Evolutionary conservation across 2,888 invertebrate genomes (phyloP).

Genomic region (Darwinula stevensoni): DNA sequence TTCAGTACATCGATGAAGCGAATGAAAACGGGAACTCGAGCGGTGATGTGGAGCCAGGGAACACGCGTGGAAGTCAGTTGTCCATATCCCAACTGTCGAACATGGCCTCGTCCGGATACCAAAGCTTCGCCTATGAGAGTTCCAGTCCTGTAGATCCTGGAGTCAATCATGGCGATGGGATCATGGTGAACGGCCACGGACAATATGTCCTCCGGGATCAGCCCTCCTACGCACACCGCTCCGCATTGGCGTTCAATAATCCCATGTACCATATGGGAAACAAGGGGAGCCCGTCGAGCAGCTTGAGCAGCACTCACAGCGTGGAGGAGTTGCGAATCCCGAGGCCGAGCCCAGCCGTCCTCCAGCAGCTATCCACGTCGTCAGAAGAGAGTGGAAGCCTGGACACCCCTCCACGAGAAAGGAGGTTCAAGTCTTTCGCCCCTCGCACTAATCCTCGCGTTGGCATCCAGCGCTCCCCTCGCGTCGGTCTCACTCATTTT

Average conservation of each 20-base stretch:
- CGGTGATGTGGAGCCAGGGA: slow-evolving; percentile 13
- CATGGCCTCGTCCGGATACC: slow-evolving; percentile 56
- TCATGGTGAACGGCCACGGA: neutral
- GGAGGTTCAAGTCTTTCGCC: slow-evolving; percentile 10
- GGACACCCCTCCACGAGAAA: slow-evolving; percentile 10
- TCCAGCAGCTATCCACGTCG: slow-evolving; percentile 4
- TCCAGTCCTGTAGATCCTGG: slow-evolving; percentile 45
- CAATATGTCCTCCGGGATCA: neutral
- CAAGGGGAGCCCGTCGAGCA: slow-evolving; percentile 8
- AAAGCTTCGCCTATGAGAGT: slow-evolving; percentile 60
- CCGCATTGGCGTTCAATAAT: slow-evolving; percentile 1
- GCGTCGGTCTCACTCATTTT: neutral
- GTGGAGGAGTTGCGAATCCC: slow-evolving; percentile 3
- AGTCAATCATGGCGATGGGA: slow-evolving; percentile 10
- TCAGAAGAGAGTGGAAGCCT: slow-evolving; percentile 5
- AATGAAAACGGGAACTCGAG: slow-evolving; percentile 24
- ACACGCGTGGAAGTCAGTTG: slow-evolving; percentile 28
- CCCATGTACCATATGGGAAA: slow-evolving; percentile 14
- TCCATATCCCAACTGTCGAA: slow-evolving; percentile 46
- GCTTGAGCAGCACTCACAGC: slow-evolving; percentile 5
- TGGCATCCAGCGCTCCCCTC: neutral
- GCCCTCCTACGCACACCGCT: neutral
- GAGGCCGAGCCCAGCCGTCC: slow-evolving; percentile 3
- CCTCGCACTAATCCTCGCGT: slow-evolving; percentile 11
- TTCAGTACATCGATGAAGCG: slow-evolving; percentile 21